Base-by-base conservation (phyloP, 2,797 vertebrate genomes). In the Aldrovandia affinis region DNA sequence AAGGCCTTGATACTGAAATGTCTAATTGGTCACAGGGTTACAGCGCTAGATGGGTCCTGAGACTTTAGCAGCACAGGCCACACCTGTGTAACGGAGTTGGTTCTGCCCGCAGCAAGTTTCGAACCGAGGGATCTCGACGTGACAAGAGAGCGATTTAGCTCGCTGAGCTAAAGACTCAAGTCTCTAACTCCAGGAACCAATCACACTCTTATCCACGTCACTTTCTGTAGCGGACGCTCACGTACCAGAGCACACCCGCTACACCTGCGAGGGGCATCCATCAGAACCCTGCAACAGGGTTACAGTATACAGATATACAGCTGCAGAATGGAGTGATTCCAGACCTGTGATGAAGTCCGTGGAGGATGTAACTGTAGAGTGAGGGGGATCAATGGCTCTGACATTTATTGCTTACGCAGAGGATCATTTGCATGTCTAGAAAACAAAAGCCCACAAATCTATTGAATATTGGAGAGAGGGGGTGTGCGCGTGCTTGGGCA, bases 351-450 rank as follows among this genome's bases (percentile, higher is more conserved):
- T 36, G 28, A 42, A 63, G 55, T 87, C 81, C 5, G 61, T 50
- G n/a, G 84, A 83, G 83, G 73, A 86, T 75, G 79, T 73, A 39
- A 20, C 42, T 22, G 65, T 1, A 55, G n/a, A 22, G 61, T 7
- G 61, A 30, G 54, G 81, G 39, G 68, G 82, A 89, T 81, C 80
- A 68, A 86, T 87, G 84, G 42, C 47, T 81, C 57, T 81, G 25
- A 83, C 28, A 75, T 86, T 78, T 82, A 20, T 7, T 79, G 52
- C 70, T 78, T 55, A 84, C 14, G 75, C 79, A 36, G 30, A 8
- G n/a, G 6, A 9, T 52, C 30, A 61, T 85, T 80, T 70, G 73
- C 36, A 82, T 68, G 83, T 47, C 55, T 83, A 47, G 65, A 63
- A 68, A 65, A 75, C 68, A 83, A 80, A 59, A 33, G 78, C 44